Evolutionary conservation across 2,797 vertebrate species (phyloP).

Genomic region (Sebastes hopkinsi): DNA sequence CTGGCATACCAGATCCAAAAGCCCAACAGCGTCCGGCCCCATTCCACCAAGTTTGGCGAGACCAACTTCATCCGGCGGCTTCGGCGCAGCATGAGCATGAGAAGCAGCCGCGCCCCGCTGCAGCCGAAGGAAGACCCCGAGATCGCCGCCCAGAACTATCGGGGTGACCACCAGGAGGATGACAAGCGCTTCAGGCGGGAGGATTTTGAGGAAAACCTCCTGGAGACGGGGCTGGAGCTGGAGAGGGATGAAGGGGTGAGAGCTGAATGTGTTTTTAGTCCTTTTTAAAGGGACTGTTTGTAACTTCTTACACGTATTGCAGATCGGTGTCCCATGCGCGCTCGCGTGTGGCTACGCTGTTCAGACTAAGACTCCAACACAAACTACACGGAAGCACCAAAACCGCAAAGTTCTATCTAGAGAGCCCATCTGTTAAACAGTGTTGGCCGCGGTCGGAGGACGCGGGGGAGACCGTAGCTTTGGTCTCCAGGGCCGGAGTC

Average conservation of each 20-base stretch:
- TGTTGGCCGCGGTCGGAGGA: no score
- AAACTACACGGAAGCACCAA: no score
- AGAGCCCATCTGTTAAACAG: no score
- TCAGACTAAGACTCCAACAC: no score
- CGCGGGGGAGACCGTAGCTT: no score
- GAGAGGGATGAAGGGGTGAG: slow-evolving; percentile 92
- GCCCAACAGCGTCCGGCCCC: slow-evolving; percentile 58
- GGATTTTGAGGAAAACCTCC: slow-evolving; percentile 93
- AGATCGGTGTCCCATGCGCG: no score
- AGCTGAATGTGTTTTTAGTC: neutral
- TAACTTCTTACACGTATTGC: no score
- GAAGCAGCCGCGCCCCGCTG: slow-evolving; percentile 71
- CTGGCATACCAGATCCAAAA: slow-evolving; percentile 92
- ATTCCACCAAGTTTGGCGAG: slow-evolving; percentile 70
- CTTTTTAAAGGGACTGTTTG: neutral
- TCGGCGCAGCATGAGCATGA: slow-evolving; percentile 79
- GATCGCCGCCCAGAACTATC: slow-evolving; percentile 76
- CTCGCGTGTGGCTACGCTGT: no score
- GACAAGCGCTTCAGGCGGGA: slow-evolving; percentile 89
- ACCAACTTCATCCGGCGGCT: slow-evolving; percentile 62
- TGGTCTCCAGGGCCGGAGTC: no score
- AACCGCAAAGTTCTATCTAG: no score
- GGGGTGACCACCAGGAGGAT: slow-evolving; percentile 86
- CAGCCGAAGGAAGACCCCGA: slow-evolving; percentile 83
- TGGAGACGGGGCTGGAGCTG: slow-evolving; percentile 92